Evolutionary conservation across 2,888 invertebrate genomes (phyloP), one percentile per base, ranked within the genome.

Genomic region (Acanthosepion lycidas): DNA sequence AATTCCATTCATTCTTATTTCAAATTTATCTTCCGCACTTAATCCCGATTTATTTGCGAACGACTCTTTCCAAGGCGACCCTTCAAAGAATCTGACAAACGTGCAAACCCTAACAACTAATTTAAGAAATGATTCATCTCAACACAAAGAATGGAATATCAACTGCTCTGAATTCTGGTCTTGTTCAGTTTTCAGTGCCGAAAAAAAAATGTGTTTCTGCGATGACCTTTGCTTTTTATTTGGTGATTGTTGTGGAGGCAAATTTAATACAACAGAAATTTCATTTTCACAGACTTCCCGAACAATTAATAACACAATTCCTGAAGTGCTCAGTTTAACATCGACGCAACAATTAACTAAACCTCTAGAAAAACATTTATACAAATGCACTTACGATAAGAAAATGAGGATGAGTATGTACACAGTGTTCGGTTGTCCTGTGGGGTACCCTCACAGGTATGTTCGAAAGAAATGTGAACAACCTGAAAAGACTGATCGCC

Each of bases 221-320:
- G 92, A 92, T 28, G 28, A 48, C 49, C 51, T 92, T 51, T 92
- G 92, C 42, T n/a, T 15, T 15, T 5, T 92, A 48, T 92, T 92
- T 51, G 28, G 28, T 15, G 92, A 92, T 51, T 92, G 92, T 92
- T 92, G 92, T 92, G 92, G 49, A 51, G 51, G 51, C n/a, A 51
- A 51, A 26, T 26, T 92, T 3, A 5, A 78, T 6, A 78, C 28
- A 3, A 78, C 78, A 12, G 28, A 12, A 9, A 78, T 12, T 78
- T n/a, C n/a, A 28, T n/a, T 12, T 28, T 28, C 8, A 78, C 12
- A 28, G 18, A 78, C 9, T 78, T 1, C n/a, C 8, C 78, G 8
- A 12, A 28, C 12, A n/a, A 51, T 6, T 23, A 51, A 92, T 6
- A 3, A 51, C 28, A 92, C n/a, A 28, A 26, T n/a, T 23, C 9